A percentile compares a stretch with the other conserved stretches of the same genome.
Conservation (phyloP, 1,140 invertebrate species). For the Drosophila melanica region DNA sequence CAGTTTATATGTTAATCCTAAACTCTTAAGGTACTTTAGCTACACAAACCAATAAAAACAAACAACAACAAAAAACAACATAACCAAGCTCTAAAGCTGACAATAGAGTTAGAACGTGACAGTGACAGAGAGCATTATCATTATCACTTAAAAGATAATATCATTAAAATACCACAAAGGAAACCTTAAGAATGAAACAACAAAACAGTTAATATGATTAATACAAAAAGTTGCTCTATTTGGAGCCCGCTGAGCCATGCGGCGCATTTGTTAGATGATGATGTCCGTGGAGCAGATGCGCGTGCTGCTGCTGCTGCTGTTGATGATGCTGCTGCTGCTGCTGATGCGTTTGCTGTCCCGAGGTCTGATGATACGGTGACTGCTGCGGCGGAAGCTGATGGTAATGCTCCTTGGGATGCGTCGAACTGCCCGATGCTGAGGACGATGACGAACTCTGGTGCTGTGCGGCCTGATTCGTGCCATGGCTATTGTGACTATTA, state of each 20-base stretch:
- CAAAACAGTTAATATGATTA: slow-evolving; percentile 13
- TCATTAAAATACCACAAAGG: neutral
- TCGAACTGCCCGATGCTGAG: neutral
- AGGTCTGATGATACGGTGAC: slow-evolving; percentile 33
- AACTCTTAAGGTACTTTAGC: slow-evolving; percentile 2
- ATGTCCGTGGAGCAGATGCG: neutral
- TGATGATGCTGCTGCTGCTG: slow-evolving; percentile 12
- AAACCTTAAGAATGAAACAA: slow-evolving; percentile 19
- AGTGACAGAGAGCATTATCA: slow-evolving; percentile 45
- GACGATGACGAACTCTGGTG: neutral
- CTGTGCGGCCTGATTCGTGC: slow-evolving; percentile 6
- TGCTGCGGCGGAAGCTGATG: slow-evolving; percentile 38
- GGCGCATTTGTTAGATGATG: slow-evolving; percentile 47
- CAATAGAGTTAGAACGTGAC: slow-evolving; percentile 12
- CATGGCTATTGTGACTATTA: slow-evolving; percentile 33
- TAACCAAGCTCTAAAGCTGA: slow-evolving; percentile 17
- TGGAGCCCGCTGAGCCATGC: slow-evolving; percentile 46
- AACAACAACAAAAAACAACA: neutral
- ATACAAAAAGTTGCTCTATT: slow-evolving; percentile 37
- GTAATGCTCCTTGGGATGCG: slow-evolving; percentile 32
- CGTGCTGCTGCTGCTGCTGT: slow-evolving; percentile 3
- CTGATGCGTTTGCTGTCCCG: slow-evolving; percentile 15
- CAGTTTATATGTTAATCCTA: slow-evolving; percentile 13
- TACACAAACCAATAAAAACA: neutral
- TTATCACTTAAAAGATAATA: slow-evolving; percentile 1